Evolutionary conservation across 2,888 invertebrate species (phyloP).

Genomic region (Philereme vetulata): DNA sequence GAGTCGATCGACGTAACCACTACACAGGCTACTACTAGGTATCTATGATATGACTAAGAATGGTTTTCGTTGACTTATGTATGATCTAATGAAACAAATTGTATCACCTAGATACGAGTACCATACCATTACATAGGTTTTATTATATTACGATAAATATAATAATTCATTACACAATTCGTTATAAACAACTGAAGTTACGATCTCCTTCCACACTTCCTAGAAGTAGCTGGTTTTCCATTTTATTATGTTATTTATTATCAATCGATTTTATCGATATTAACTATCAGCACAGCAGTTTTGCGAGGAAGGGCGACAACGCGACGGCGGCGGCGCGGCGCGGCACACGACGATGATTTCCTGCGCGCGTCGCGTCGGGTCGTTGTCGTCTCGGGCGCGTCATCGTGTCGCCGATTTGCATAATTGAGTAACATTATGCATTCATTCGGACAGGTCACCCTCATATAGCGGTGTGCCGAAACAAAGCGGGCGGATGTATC

Average conservation of each 20-base stretch:
- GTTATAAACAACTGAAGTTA: no score
- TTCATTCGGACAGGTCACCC: constrained; percentile 71
- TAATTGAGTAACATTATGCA: constrained; percentile 80
- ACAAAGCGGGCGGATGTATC: constrained; percentile 55
- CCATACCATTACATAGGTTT: no score
- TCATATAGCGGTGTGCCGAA: constrained; percentile 57
- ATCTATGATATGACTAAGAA: not conserved
- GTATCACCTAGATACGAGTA: no score
- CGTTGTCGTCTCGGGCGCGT: constrained; percentile 56
- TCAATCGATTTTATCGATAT: not conserved
- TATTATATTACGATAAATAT: no score
- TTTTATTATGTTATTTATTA: no score
- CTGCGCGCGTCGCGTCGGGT: constrained; percentile 57
- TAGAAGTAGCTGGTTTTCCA: no score
- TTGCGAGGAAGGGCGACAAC: constrained; percentile 3
- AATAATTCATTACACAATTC: no score
- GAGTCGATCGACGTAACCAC: constrained; percentile 26
- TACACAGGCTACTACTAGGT: constrained; percentile 7
- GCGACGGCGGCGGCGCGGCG: not conserved
- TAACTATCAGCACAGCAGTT: not conserved
- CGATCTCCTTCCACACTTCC: no score
- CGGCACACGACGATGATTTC: constrained; percentile 68
- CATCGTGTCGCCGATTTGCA: constrained; percentile 61
- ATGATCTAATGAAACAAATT: no score
- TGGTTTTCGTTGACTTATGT: no score